phyloP scores from a whole-genome alignment of 2,797 vertebrate species.

The Sylvilagus floridanus region DNA sequence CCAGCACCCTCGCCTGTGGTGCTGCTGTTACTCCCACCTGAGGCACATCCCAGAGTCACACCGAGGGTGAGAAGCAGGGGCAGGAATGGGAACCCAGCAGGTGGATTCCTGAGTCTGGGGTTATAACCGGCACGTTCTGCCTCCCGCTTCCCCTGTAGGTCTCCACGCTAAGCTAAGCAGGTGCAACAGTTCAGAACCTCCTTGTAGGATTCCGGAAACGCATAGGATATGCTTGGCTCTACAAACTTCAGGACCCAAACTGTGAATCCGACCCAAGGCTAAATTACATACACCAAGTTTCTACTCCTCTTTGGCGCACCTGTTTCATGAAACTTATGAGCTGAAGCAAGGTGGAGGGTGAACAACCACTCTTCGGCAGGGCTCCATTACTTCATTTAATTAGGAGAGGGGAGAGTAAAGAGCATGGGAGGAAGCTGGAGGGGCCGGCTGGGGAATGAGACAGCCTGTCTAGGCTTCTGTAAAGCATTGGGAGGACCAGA shows the following conservation, averaged over 20 bases:
- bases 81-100: conserved; percentile 1
- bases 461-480: background rate
- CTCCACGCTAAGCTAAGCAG: background rate
- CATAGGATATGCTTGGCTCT: background rate
- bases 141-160: background rate
- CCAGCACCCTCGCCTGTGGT: no score
- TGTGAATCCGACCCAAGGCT: background rate
- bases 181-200: background rate
- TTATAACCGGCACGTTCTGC: accelerated
- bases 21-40: background rate
- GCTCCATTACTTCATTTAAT: conserved; percentile 59
- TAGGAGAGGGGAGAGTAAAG: background rate
- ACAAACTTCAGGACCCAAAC: background rate
- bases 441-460: no score
- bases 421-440: background rate
- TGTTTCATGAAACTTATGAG: conserved; percentile 40
- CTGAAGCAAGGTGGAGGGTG: conserved; percentile 13
- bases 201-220: background rate
- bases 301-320: background rate
- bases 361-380: conserved; percentile 55
- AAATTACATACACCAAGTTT: background rate
- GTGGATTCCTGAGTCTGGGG: background rate
- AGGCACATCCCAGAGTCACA: background rate
- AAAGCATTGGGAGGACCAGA: background rate
- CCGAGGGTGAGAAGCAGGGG: background rate